phyloP scores from a whole-genome alignment of 1,140 invertebrate species.

The Nasonia vitripennis region DNA sequence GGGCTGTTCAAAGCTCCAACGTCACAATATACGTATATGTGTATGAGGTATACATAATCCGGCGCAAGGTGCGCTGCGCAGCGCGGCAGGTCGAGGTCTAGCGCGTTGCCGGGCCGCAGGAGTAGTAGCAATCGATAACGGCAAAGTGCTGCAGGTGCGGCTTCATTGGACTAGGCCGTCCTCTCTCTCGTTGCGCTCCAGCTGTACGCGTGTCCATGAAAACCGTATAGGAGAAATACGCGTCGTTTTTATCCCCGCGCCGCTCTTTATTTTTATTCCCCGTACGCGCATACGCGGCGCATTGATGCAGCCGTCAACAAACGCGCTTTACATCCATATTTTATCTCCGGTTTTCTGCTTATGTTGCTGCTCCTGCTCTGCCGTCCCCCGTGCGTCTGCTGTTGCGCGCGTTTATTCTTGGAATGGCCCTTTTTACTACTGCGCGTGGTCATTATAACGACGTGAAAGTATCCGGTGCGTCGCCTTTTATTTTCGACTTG shows the following conservation, averaged over 20 bases:
- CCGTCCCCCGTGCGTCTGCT: not conserved
- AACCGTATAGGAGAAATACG: not conserved
- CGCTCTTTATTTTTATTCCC: not conserved
- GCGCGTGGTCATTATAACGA: not conserved
- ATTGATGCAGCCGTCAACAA: not conserved
- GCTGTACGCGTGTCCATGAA: not conserved
- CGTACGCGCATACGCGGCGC: not conserved
- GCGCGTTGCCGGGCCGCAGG: slow-evolving; percentile 1
- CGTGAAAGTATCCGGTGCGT: too few relatives aligned
- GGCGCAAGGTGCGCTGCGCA: slow-evolving; percentile 24
- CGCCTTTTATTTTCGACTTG: too few relatives aligned
- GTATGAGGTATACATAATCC: not conserved
- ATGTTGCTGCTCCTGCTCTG: not conserved
- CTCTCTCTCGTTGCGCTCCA: not conserved
- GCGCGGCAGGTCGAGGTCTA: slow-evolving; percentile 8
- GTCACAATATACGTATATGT: not conserved
- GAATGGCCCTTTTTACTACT: not conserved
- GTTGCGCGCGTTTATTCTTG: not conserved
- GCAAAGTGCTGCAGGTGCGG: slow-evolving; percentile 16
- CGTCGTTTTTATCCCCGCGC: not conserved
- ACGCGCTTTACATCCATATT: not conserved
- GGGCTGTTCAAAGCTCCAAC: too few relatives aligned
- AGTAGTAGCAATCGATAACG: slow-evolving; percentile 28
- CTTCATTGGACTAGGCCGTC: not conserved
- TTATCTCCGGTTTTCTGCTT: slow-evolving; percentile 6